Evolutionary conservation across 2,113 vertebrate genomes (phyloP).

Genomic region (Opisthocomus hoazin): DNA sequence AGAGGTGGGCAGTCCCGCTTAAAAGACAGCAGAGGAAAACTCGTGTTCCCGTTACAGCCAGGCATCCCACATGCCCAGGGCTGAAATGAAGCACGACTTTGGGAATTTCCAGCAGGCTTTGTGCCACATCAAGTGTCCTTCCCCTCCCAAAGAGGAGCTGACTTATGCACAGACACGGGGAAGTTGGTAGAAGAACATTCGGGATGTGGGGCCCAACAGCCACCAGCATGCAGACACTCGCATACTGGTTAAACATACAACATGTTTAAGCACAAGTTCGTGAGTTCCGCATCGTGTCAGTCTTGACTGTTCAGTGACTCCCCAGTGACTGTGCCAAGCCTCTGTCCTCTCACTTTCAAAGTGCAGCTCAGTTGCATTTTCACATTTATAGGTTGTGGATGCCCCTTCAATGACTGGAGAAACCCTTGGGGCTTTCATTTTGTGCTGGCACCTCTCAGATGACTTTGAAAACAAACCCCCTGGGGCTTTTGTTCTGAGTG

Average conservation of each 20-base stretch:
- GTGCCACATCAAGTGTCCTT: not conserved
- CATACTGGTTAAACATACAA: not conserved
- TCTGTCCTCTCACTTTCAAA: slow-evolving; percentile 30
- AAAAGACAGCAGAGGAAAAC: not conserved
- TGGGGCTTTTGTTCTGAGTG: slow-evolving; percentile 21
- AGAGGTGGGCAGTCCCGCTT: not conserved
- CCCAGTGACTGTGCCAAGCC: not conserved
- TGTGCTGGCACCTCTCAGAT: slow-evolving; percentile 36
- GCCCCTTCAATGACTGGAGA: slow-evolving; percentile 5
- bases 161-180: not conserved
- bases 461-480: slow-evolving; percentile 22
- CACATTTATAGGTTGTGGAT: not conserved
- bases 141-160: not conserved
- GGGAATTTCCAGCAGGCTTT: not conserved
- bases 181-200: not conserved
- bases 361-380: not conserved
- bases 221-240: not conserved
- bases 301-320: not conserved
- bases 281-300: not conserved
- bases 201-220: not conserved
- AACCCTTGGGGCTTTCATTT: slow-evolving; percentile 47
- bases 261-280: not conserved
- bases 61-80: not conserved
- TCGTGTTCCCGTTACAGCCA: not conserved
- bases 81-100: not conserved